These are phyloP conservation scores for Mugil cephalus DNA, from an alignment of 2,113 vertebrate species.

Conservation along the genomic window DNA sequence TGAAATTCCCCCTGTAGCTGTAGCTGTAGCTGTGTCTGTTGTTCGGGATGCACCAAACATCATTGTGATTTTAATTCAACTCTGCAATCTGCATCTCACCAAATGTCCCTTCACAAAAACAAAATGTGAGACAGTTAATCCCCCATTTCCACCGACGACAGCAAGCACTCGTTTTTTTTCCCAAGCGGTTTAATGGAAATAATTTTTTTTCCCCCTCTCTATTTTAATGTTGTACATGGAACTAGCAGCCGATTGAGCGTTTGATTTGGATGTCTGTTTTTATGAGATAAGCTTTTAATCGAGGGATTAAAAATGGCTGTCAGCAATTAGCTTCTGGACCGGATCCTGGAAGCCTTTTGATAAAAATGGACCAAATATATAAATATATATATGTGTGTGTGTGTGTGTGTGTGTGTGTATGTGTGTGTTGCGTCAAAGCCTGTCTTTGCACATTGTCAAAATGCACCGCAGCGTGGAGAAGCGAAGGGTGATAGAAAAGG, in stretches of 20 bases:
- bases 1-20: not conserved
- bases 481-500: constrained; percentile 11
- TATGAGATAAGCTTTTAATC: constrained; percentile 68
- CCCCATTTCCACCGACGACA: not conserved
- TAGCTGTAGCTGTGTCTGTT: not conserved
- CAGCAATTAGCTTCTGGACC: constrained; percentile 54
- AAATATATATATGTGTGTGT: constrained; percentile 9
- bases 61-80: not conserved
- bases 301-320: constrained; percentile 63
- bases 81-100: constrained; percentile 5
- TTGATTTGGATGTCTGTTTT: constrained; percentile 60
- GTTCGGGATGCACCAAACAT: not conserved
- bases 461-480: constrained; percentile 12
- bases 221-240: constrained; percentile 37
- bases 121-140: constrained; percentile 14
- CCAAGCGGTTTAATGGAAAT: constrained; percentile 3
- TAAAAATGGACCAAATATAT: constrained; percentile 23
- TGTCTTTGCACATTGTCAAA: constrained; percentile 17
- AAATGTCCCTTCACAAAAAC: constrained; percentile 10
- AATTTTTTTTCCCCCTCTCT: not conserved
- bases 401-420: too few species aligned
- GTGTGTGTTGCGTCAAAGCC: constrained; percentile 1
- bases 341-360: constrained; percentile 38
- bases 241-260: constrained; percentile 37
- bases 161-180: not conserved